A percentile compares a stretch with the other conserved stretches of the same genome.
phyloP scores from a whole-genome alignment of 2,888 invertebrate genomes.

The Ennomos quercinarius region DNA sequence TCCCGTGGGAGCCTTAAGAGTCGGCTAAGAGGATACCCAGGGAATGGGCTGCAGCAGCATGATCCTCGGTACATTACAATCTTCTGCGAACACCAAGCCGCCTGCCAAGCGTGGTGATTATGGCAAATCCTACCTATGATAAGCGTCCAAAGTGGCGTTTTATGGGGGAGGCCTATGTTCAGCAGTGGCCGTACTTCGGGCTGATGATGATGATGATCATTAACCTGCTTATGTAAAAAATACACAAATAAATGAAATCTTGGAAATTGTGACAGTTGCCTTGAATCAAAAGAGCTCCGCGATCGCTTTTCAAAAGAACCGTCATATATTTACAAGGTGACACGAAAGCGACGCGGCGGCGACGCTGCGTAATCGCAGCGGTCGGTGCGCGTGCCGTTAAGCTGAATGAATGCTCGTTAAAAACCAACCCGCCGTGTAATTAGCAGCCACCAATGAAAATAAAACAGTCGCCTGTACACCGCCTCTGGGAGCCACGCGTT shows the following conservation, averaged over 20 bases:
- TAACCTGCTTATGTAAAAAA: conserved; percentile 16
- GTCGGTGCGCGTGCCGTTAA: conserved; percentile 66
- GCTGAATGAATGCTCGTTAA: conserved; percentile 77
- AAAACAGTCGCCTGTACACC: conserved; percentile 70
- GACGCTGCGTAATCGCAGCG: conserved; percentile 39
- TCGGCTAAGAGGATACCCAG: too few relatives aligned
- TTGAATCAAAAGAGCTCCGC: conserved; percentile 11
- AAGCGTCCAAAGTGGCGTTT: too few relatives aligned
- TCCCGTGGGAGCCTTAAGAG: too few relatives aligned
- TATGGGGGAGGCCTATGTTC: too few relatives aligned
- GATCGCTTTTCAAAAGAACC: conserved; percentile 43
- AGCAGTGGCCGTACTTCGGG: too few relatives aligned
- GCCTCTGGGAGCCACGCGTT: conserved; percentile 34
- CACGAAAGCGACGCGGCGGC: conserved; percentile 43
- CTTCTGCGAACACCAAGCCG: too few relatives aligned
- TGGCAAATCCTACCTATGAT: too few relatives aligned
- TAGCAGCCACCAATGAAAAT: conserved; percentile 71
- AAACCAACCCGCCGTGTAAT: conserved; percentile 74
- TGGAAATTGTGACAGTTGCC: conserved; percentile 3
- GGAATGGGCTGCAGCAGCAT: too few relatives aligned
- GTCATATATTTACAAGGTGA: conserved; percentile 55
- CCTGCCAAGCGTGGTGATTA: too few relatives aligned
- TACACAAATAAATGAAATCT: too few relatives aligned
- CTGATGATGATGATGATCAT: too few relatives aligned
- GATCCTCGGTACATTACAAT: too few relatives aligned